phyloP scores from a whole-genome alignment of 2,888 invertebrate genomes.

The Yponomeuta evonymella region DNA sequence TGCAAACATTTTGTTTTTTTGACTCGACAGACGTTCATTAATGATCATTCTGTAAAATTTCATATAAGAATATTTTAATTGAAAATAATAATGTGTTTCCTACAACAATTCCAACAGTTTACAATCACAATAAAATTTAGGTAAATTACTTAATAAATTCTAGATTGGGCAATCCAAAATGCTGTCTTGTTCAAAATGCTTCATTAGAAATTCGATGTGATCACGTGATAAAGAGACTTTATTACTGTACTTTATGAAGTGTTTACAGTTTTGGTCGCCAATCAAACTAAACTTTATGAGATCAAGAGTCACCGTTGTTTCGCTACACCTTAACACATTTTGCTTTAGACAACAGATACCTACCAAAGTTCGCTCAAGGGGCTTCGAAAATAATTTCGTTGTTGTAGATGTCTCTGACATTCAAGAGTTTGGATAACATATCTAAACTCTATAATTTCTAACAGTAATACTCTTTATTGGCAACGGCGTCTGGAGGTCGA shows the following conservation, averaged over 20 bases:
- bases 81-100: too few species aligned
- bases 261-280: background rate
- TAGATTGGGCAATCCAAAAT: background rate
- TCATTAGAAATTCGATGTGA: background rate
- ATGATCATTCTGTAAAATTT: too few species aligned
- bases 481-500: too few species aligned
- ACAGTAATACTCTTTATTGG: too few species aligned
- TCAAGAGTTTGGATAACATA: background rate
- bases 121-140: too few species aligned
- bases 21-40: too few species aligned
- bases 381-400: background rate
- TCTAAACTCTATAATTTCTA: too few species aligned
- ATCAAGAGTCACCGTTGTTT: background rate
- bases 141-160: background rate
- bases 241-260: background rate
- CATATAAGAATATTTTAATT: too few species aligned
- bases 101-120: too few species aligned
- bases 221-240: background rate
- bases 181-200: background rate
- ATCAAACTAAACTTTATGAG: background rate
- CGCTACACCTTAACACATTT: background rate
- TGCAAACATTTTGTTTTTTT: too few species aligned
- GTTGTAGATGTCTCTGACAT: background rate
- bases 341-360: background rate
- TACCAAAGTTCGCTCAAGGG: background rate